These are phyloP conservation scores for Eulemur mongoz DNA, from an alignment of 2,797 vertebrate genomes.

Conservation along the genomic window DNA sequence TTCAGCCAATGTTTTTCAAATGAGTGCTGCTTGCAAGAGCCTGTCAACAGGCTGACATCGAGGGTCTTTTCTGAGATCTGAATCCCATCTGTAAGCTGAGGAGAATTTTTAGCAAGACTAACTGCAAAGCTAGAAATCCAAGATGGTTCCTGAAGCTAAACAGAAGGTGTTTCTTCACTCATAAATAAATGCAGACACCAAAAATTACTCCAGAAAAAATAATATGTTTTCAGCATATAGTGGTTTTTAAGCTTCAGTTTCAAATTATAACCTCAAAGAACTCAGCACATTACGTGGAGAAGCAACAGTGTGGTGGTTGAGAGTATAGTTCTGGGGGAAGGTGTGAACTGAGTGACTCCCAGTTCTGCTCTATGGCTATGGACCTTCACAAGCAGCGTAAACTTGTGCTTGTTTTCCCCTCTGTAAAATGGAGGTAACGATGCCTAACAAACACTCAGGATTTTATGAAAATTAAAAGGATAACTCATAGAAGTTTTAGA, in stretches of 20 bases:
- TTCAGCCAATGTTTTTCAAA: neutral
- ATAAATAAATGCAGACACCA: neutral
- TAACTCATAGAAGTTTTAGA: neutral
- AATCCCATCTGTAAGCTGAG: neutral
- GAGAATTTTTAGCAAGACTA: neutral
- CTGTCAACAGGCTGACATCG: neutral
- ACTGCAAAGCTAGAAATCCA: neutral
- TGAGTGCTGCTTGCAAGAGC: neutral
- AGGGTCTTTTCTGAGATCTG: neutral
- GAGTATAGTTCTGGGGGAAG: neutral
- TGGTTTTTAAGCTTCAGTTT: neutral
- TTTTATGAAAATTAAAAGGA: neutral
- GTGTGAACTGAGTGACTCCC: neutral
- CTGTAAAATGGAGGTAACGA: neutral
- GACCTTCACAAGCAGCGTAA: neutral
- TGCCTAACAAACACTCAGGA: neutral
- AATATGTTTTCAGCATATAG: neutral
- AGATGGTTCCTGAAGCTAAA: neutral
- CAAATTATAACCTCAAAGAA: neutral
- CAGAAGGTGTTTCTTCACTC: slow-evolving; percentile 3
- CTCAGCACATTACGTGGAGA: neutral
- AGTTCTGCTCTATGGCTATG: neutral
- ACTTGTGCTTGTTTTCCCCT: neutral
- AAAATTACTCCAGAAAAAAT: neutral
- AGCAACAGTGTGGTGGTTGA: neutral